Percentiles rank a stretch among this genome's conserved stretches.
phyloP scores from a whole-genome alignment of 2,888 invertebrate species.

The Chalcis sispes region DNA sequence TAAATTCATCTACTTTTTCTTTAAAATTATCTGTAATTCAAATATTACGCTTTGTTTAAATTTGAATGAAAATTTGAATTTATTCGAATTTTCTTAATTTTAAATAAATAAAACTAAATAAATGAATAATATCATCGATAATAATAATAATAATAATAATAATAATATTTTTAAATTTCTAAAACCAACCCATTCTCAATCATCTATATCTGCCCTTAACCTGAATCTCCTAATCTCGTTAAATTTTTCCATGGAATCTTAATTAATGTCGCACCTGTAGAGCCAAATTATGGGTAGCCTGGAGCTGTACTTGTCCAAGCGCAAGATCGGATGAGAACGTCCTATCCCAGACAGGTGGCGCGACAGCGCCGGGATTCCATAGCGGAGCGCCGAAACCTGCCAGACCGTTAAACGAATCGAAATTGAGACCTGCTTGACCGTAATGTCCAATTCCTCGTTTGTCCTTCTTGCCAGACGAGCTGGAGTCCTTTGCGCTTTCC shows the following conservation, averaged over 20 bases:
- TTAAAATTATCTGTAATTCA: too few species aligned
- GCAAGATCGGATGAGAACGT: constrained; percentile 66
- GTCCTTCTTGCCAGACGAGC: constrained; percentile 63
- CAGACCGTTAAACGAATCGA: constrained; percentile 67
- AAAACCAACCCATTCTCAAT: too few species aligned
- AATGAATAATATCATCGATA: neutral
- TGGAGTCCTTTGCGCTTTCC: constrained; percentile 49
- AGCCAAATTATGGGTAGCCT: constrained; percentile 72
- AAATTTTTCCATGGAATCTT: constrained; percentile 17
- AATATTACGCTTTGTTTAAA: too few species aligned
- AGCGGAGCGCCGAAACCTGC: constrained; percentile 61
- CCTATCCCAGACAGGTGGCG: constrained; percentile 64
- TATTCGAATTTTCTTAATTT: too few species aligned
- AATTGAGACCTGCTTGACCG: constrained; percentile 64
- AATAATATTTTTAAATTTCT: neutral
- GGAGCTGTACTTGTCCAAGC: constrained; percentile 70
- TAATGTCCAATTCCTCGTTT: constrained; percentile 70
- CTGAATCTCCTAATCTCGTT: too few species aligned
- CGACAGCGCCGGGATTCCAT: constrained; percentile 62
- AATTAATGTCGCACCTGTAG: too few species aligned
- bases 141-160: neutral
- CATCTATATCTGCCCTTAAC: too few species aligned
- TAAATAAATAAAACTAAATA: neutral
- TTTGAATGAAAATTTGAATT: too few species aligned
- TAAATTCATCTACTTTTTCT: neutral